Evolutionary conservation across 2,113 vertebrate species (phyloP).

Genomic region (Nestor notabilis): DNA sequence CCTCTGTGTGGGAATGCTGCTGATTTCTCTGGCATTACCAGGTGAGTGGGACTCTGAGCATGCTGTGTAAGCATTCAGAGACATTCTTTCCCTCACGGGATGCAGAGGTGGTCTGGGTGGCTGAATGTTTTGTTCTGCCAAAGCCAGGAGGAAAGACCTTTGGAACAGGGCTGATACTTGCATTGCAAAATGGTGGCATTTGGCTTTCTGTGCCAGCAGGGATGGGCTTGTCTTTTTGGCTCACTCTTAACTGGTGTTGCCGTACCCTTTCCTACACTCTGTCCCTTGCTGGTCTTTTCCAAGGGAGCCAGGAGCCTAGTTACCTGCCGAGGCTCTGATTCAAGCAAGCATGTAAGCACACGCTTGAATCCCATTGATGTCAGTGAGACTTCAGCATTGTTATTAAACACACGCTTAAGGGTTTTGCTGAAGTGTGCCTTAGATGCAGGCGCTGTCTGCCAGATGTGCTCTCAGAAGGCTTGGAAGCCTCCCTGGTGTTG

Average conservation of each 20-base stretch:
- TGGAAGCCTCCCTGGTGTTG: constrained; percentile 4
- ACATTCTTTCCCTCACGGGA: rapidly evolving
- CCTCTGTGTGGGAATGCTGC: neutral
- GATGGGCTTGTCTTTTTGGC: neutral
- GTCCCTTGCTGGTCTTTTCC: neutral
- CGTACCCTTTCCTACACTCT: neutral
- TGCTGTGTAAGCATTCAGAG: neutral
- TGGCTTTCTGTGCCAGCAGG: neutral
- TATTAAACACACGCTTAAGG: neutral
- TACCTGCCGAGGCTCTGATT: neutral
- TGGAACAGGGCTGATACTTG: neutral
- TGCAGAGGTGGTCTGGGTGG: neutral
- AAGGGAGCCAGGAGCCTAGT: neutral
- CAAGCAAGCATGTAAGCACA: neutral
- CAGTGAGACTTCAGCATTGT: neutral
- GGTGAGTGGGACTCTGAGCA: rapidly evolving
- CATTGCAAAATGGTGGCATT: neutral
- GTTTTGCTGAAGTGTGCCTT: constrained; percentile 10
- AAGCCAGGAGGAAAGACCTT: neutral
- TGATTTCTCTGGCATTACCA: neutral
- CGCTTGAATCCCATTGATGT: neutral
- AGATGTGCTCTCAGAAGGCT: neutral
- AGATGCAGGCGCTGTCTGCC: neutral
- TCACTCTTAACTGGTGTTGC: neutral
- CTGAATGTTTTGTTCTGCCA: neutral